A percentile compares a stretch with the other conserved stretches of the same genome.
These are phyloP conservation scores for Zaprionus kolodkinae DNA, from an alignment of 1,140 invertebrate species.

Conservation along the genomic window DNA sequence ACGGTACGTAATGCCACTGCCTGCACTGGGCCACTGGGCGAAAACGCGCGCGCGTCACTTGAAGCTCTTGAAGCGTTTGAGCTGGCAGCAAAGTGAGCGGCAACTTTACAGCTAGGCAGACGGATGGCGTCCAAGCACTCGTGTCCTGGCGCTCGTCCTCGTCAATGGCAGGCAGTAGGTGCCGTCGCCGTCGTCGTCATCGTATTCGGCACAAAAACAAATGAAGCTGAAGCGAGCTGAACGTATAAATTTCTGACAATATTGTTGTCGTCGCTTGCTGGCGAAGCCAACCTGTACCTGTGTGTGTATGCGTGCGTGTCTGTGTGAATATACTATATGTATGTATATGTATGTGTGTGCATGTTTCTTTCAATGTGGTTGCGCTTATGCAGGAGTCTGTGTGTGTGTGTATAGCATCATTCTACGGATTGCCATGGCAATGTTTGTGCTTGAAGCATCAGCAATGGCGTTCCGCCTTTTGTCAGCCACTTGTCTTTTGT, in stretches of 20 bases:
- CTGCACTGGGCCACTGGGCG: not conserved
- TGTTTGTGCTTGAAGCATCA: slow-evolving; percentile 21
- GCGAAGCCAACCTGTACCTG: slow-evolving; percentile 46
- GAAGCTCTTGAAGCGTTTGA: slow-evolving; percentile 77
- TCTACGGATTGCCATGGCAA: slow-evolving; percentile 30
- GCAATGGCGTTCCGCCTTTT: slow-evolving; percentile 17
- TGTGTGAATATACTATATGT: slow-evolving; percentile 9
- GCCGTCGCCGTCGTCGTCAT: slow-evolving; percentile 20
- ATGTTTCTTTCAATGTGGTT: too few relatives aligned
- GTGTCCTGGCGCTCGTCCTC: slow-evolving; percentile 50
- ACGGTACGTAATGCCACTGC: not conserved
- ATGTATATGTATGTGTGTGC: slow-evolving; percentile 1
- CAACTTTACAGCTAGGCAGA: slow-evolving; percentile 68
- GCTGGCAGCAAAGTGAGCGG: slow-evolving; percentile 65
- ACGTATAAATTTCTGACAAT: slow-evolving; percentile 43
- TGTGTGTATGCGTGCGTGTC: slow-evolving; percentile 5
- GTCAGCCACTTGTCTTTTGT: slow-evolving; percentile 35
- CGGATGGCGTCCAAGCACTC: slow-evolving; percentile 49
- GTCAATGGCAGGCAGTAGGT: slow-evolving; percentile 9
- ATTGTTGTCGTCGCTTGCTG: slow-evolving; percentile 35
- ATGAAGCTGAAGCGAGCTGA: slow-evolving; percentile 48
- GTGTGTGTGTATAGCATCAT: slow-evolving; percentile 8
- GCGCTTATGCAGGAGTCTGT: too few relatives aligned
- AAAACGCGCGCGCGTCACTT: slow-evolving; percentile 66
- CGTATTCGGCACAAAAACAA: slow-evolving; percentile 45